Base-by-base conservation (phyloP, 2,797 vertebrate genomes). In the Onychomys arenicola region DNA sequence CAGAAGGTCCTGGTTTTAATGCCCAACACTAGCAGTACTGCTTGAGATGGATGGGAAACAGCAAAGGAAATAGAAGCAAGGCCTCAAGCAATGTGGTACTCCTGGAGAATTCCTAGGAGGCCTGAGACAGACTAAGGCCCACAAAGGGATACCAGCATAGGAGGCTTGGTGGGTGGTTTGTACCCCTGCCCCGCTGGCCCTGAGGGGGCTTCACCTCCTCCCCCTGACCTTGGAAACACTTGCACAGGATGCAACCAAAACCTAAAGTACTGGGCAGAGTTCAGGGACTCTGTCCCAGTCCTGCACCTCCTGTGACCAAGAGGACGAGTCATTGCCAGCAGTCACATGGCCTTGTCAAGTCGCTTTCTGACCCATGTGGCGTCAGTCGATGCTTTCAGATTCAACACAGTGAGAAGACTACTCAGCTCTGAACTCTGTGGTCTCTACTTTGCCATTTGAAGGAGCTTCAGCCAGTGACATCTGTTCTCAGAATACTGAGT, bases 111-210 rank as follows among this genome's bases (percentile, higher is more conserved):
- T 2, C 29, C 3, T 8, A 0, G 76, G 49, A 78, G 77, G 49
- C 46, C 34, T 2, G 6, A 69, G 65, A 46, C 71, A 3, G 52
- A 61, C 27, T n/a, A 43, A 34, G 2, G 10, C 57, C 6, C 34
- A 5, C 4, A 59, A 46, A 29, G 16, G 27, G 9, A 6, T 13
- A 23, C 52, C 10, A 1, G n/a, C 46, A 23, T 2, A 11, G 25
- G 73, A n/a, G 6, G 25, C 12, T 2, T 0, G 8, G 49, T 19
- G 29, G 11, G 25, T 29, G 34, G 16, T 73, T 63, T 63, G 61
- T 3, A 13, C 43, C 55, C 13, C 23, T n/a, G n/a, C n/a, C 12
- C 46, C 43, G 34, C 23, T 32, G 65, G 55, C 87, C 25, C 11
- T 16, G 3, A 57, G 14, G 78, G 37, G 9, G 37, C 80, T 10